Conservation (phyloP, 2,797 vertebrate genomes). For the Phrynocephalus guinanensis region DNA sequence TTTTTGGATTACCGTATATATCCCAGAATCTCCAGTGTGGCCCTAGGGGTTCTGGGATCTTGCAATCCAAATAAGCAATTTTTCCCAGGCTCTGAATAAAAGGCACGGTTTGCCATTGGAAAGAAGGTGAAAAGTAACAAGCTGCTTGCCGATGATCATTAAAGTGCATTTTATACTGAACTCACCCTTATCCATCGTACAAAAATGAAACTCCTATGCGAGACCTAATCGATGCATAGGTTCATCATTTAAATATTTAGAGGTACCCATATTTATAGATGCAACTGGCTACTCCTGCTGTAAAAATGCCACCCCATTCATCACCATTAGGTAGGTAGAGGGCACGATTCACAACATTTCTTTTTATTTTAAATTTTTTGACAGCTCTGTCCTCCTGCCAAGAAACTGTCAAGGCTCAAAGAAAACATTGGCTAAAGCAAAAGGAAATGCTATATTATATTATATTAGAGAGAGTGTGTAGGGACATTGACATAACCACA, state of each 20-base stretch:
- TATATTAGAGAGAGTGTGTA: background rate
- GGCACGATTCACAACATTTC: background rate
- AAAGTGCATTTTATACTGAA: no score
- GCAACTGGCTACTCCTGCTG: background rate
- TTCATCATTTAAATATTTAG: background rate
- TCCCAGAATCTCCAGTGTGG: no score
- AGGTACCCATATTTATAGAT: background rate
- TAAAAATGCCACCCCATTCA: background rate
- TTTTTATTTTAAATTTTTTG: background rate
- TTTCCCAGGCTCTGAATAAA: no score
- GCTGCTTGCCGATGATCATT: slow-evolving; percentile 18
- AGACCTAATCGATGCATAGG: background rate
- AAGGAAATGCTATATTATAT: background rate
- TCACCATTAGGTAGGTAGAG: background rate
- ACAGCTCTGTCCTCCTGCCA: slow-evolving; percentile 30
- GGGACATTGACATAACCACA: background rate
- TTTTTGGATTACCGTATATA: no score
- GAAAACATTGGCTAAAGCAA: background rate
- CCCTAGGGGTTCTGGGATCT: no score
- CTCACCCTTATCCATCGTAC: background rate
- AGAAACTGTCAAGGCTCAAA: slow-evolving; percentile 2
- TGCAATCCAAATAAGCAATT: no score
- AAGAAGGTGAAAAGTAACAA: slow-evolving; percentile 19
- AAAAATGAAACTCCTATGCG: no score
- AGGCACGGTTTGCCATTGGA: slow-evolving; percentile 30